Evolutionary conservation across 1,140 invertebrate species (phyloP), one percentile per base, ranked within the genome.

Genomic region (Drosophila suzukii): DNA sequence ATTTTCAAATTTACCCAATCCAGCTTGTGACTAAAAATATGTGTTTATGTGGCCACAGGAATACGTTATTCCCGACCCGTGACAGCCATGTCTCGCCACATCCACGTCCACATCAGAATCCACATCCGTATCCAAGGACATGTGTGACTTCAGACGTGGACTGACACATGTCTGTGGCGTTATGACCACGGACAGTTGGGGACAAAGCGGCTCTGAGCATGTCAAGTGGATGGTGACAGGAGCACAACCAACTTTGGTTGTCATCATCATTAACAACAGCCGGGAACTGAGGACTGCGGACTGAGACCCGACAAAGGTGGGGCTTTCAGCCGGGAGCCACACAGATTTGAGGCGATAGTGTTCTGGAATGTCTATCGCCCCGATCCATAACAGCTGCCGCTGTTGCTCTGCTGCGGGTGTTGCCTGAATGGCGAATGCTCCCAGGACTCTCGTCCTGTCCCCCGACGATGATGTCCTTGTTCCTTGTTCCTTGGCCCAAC

Each of bases 171-270:
- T 71, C 66, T 49, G 65, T 41, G 67, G 51, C 44, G 36, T 49
- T 71, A 57, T 70, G 65, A 41, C 67, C 67, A 49, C 51, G 55
- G 67, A 70, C 58, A 68, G 60, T 44, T 65, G 65, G 32, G 65
- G 65, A 68, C 67, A 71, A 70, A 39, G 44, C 53, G 65, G 24
- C 38, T 50, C 2, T 6, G 65, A 70, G 36, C 38, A 39, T 57
- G 51, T 71, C 67, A 71, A 70, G 65, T 71, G 65, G 20, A 70
- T 71, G 67, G 63, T 71, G 67, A 71, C 67, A 71, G 63, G 50
- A 70, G 66, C 67, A 70, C 67, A 71, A 57, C 63, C 51, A 55
- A 71, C 67, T 57, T 57, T 39, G 34, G 41, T 71, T 71, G 67
- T 71, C 67, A 58, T 71, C 67, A 71, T 68, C 53, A 71, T 71